Evolutionary conservation across 2,888 invertebrate genomes (phyloP).

Genomic region (Chromoteleia sp.): DNA sequence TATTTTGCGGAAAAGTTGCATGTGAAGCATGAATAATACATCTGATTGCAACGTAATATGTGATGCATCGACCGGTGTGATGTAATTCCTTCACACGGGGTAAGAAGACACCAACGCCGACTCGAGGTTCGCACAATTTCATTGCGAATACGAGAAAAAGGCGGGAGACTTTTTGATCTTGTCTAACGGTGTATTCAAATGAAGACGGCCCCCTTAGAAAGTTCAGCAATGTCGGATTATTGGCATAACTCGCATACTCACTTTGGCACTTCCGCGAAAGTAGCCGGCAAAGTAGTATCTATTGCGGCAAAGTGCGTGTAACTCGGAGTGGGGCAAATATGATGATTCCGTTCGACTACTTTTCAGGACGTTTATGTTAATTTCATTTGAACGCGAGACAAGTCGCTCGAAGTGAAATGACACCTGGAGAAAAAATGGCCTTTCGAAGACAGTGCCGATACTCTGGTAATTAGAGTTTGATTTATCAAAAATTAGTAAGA

Average conservation of each 20-base stretch:
- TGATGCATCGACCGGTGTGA: constrained; percentile 58
- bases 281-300: constrained; percentile 65
- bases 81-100: constrained; percentile 54
- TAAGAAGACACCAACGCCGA: constrained; percentile 30
- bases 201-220: constrained; percentile 77
- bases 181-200: constrained; percentile 74
- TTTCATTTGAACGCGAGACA: constrained; percentile 16
- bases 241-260: constrained; percentile 77
- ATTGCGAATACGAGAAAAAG: constrained; percentile 50
- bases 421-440: background rate
- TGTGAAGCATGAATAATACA: constrained; percentile 64
- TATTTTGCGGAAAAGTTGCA: constrained; percentile 46
- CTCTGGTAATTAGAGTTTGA: background rate
- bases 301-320: constrained; percentile 52
- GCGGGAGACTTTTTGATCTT: constrained; percentile 62
- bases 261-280: constrained; percentile 79
- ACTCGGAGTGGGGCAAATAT: constrained; percentile 32
- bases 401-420: constrained; percentile 20
- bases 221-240: constrained; percentile 77
- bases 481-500: too few species aligned
- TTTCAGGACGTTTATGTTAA: constrained; percentile 50
- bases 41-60: constrained; percentile 63
- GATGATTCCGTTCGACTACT: constrained; percentile 59
- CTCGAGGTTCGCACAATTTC: constrained; percentile 54
- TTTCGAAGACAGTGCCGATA: background rate